phyloP scores from a whole-genome alignment of 1,140 invertebrate genomes.

The Psilanteris sp. region DNA sequence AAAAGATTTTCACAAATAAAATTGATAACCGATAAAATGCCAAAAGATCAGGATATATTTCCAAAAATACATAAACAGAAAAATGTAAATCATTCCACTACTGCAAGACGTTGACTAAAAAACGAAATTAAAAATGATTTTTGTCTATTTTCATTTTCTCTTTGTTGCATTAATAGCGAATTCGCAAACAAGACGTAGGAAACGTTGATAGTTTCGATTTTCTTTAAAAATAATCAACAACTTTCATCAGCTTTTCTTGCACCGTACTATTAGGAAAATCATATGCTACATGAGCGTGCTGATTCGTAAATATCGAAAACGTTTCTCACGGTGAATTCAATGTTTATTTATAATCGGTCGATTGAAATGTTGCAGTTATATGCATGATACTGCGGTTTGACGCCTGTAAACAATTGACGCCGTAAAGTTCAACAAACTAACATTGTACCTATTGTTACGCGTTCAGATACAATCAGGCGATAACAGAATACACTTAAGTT shows the following conservation, averaged over 20 bases:
- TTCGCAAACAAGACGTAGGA: too few species aligned
- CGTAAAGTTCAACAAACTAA: slow-evolving; percentile 40
- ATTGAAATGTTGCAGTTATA: slow-evolving; percentile 30
- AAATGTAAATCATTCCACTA: too few species aligned
- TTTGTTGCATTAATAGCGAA: too few species aligned
- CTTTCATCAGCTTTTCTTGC: slow-evolving; percentile 22
- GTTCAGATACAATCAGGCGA: slow-evolving; percentile 12
- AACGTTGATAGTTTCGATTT: too few species aligned
- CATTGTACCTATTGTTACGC: slow-evolving; percentile 19
- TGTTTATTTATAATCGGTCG: slow-evolving; percentile 9
- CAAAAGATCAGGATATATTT: too few species aligned
- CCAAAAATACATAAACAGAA: too few species aligned
- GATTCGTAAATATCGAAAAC: not conserved
- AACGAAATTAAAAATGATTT: too few species aligned
- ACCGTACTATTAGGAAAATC: not conserved
- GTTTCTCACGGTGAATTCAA: slow-evolving; percentile 22
- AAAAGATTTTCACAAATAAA: too few species aligned
- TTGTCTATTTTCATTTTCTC: too few species aligned
- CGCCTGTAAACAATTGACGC: slow-evolving; percentile 26
- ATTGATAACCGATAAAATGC: too few species aligned
- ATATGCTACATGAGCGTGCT: slow-evolving; percentile 6
- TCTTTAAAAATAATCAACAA: too few species aligned
- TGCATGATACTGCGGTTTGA: not conserved
- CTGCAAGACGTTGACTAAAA: too few species aligned
- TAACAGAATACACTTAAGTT: slow-evolving; percentile 15